Evolutionary conservation across 2,888 invertebrate species (phyloP), one percentile per base, ranked within the genome.

Genomic region (Criorhina ranunculi): DNA sequence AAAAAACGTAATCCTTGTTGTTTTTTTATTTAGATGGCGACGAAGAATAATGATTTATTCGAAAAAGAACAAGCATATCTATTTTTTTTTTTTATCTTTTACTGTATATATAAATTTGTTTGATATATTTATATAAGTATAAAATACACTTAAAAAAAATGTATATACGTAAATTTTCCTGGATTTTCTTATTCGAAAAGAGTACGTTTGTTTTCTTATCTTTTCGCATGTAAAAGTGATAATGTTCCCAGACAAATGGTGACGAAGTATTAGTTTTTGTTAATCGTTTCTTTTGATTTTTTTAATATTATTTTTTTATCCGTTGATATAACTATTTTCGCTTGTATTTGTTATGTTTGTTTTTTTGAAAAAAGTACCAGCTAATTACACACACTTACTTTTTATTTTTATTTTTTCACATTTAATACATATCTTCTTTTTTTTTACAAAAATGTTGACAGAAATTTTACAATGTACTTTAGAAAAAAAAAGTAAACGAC

Each of bases 321-420:
- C 46, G 59, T 42, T 44, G 1, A 1, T 35, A n/a, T 46, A 40
- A 57, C 49, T 75, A 44, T 73, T 75, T 79, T 69, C 40, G 17
- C n/a, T 70, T 62, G 29, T 62, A 12, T 42, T 46, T 57, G 66
- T 49, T 70, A n/a, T n/a, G n/a, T 78, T 87, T 88, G 86, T 88
- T 87, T 88, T 88, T 67, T 86, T 79, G 87, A 77, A 87, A 87
- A 87, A 86, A 87, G 88, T 88, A 90, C 89, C 88, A 88, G 89
- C 78, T 72, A 81, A 80, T 76, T 90, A 88, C 89, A 89, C 90
- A 88, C 89, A 89, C 91, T 89, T 89, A 89, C 53, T 42, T 88
- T 89, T 81, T 77, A 72, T 83, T 81, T 55, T 53, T 64, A 80
- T 76, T 42, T 75, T 86, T 73, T 85, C 86, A 86, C 87, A 83